Evolutionary conservation across 2,797 vertebrate genomes (phyloP).

Genomic region (Caiman crocodilus): DNA sequence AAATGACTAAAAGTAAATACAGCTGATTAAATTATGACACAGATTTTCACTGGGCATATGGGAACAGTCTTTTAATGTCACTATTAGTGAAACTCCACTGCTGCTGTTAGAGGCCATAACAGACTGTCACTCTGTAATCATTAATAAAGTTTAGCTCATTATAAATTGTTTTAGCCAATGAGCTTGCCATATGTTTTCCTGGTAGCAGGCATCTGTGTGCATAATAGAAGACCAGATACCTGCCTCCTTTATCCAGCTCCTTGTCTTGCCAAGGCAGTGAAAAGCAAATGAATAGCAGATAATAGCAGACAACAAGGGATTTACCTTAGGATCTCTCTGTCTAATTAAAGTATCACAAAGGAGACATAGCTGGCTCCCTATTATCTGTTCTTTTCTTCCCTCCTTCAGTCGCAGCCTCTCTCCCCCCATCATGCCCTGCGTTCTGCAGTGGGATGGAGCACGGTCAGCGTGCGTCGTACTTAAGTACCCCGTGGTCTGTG

Average conservation of each 20-base stretch:
- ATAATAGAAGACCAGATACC: accelerated
- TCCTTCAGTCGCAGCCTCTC: no score
- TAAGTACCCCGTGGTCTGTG: not conserved
- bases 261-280: not conserved
- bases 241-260: not conserved
- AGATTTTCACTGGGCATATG: not conserved
- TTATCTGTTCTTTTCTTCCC: no score
- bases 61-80: not conserved
- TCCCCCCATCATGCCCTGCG: no score
- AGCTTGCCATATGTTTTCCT: accelerated
- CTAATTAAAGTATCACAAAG: accelerated
- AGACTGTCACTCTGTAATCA: not conserved
- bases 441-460: accelerated
- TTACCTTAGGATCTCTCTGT: no score
- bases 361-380: accelerated
- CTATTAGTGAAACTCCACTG: not conserved
- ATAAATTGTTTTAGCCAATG: not conserved
- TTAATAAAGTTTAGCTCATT: not conserved
- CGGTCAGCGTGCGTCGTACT: not conserved
- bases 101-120: not conserved
- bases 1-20: not conserved
- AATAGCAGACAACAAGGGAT: not conserved
- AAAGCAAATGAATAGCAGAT: not conserved
- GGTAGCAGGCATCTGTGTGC: not conserved
- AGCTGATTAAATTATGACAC: not conserved